A percentile compares a stretch with the other conserved stretches of the same genome.
phyloP scores from a whole-genome alignment of 2,113 vertebrate genomes.

The Aramus guarauna region DNA sequence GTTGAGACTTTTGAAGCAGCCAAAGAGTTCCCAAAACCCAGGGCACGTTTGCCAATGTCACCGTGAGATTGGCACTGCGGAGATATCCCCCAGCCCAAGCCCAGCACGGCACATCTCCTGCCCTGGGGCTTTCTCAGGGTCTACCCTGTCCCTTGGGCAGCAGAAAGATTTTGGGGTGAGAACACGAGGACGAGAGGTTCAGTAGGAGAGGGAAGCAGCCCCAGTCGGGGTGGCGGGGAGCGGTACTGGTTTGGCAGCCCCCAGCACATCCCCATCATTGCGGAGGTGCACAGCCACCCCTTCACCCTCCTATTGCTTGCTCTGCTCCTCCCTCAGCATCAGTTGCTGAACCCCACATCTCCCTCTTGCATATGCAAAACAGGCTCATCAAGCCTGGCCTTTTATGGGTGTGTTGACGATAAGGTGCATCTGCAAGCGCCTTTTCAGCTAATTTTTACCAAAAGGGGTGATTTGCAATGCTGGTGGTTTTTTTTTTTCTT shows the following conservation, averaged over 20 bases:
- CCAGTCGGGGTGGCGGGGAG: not conserved
- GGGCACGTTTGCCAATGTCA: not conserved
- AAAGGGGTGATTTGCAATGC: not conserved
- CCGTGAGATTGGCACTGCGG: accelerated
- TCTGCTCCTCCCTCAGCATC: not conserved
- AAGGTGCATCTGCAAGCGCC: not conserved
- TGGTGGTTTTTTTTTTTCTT: not conserved
- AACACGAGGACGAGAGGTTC: accelerated
- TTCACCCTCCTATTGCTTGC: not conserved
- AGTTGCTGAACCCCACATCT: not conserved
- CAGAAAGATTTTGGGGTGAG: not conserved
- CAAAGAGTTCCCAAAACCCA: not conserved
- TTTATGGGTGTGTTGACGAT: not conserved
- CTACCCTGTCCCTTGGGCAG: not conserved
- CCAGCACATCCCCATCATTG: not conserved
- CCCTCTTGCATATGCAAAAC: not conserved
- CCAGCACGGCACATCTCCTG: accelerated
- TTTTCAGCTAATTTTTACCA: not conserved
- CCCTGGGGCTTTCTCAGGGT: not conserved
- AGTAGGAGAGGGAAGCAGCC: not conserved
- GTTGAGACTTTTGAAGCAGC: not conserved
- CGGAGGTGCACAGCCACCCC: not conserved
- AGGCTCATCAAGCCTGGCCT: not conserved
- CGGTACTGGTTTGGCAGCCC: not conserved
- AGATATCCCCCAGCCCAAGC: not conserved